These are phyloP conservation scores for Caenorhabditis auriculariae DNA, from an alignment of 2,888 invertebrate genomes.

Conservation along the genomic window DNA sequence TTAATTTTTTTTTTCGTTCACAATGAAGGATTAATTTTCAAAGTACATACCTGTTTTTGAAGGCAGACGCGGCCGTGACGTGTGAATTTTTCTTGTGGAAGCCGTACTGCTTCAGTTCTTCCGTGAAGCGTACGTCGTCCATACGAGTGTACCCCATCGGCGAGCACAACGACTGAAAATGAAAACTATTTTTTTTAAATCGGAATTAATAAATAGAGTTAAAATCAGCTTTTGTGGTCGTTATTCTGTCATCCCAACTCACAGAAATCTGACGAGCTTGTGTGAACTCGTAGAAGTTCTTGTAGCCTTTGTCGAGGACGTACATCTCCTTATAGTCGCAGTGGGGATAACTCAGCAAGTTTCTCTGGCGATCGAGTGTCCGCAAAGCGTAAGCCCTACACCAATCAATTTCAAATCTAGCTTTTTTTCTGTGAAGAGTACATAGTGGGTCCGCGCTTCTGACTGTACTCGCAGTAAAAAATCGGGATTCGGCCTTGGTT, in stretches of 20 bases:
- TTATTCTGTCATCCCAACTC: not conserved
- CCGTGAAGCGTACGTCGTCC: slow-evolving; percentile 9
- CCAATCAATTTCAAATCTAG: not conserved
- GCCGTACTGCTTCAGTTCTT: slow-evolving; percentile 11
- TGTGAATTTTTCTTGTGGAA: slow-evolving; percentile 16
- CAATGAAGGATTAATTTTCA: too few species aligned
- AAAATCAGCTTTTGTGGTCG: not conserved
- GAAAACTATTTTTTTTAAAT: not conserved
- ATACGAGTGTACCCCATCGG: slow-evolving; percentile 20
- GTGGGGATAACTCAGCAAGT: slow-evolving; percentile 74
- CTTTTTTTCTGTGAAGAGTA: not conserved
- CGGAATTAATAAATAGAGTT: too few species aligned
- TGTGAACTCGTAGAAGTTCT: slow-evolving; percentile 71
- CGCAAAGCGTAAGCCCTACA: slow-evolving; percentile 75
- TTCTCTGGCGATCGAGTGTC: slow-evolving; percentile 79
- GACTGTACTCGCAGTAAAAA: slow-evolving; percentile 81
- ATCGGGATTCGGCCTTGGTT: slow-evolving; percentile 20
- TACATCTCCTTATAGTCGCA: slow-evolving; percentile 86
- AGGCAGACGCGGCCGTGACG: too few species aligned
- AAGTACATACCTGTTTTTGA: too few species aligned
- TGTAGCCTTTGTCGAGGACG: slow-evolving; percentile 85
- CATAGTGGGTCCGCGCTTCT: slow-evolving; percentile 88
- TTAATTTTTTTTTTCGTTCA: too few species aligned
- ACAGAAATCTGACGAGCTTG: too few species aligned
- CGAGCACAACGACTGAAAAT: slow-evolving; percentile 12